A percentile compares a stretch with the other conserved stretches of the same genome.
Conservation (phyloP, 92 coral and sea anemone species). For the Chrysogorgia sp. region DNA sequence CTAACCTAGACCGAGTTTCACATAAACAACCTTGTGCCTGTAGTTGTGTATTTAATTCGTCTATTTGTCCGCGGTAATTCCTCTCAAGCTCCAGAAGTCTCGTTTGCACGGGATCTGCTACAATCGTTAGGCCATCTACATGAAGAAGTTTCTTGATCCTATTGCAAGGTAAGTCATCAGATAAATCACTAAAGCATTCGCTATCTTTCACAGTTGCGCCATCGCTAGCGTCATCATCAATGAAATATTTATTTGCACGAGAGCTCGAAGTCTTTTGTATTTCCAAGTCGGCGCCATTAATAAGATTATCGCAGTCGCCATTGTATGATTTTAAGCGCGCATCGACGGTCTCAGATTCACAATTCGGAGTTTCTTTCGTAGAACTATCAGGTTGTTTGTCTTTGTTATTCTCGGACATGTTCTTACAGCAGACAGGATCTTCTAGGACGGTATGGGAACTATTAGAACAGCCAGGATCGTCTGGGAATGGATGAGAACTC, state of each 20-base stretch:
- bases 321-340: conserved; percentile 23
- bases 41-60: conserved; percentile 68
- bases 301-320: conserved; percentile 12
- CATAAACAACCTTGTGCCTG: conserved; percentile 35
- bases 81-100: conserved; percentile 78
- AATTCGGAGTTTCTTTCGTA: background rate
- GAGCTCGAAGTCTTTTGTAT: conserved; percentile 14
- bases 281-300: conserved; percentile 11
- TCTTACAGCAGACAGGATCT: too few species aligned
- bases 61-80: conserved; percentile 70
- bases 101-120: conserved; percentile 78
- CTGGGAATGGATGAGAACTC: too few species aligned
- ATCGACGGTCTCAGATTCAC: background rate
- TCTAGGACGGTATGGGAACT: too few species aligned
- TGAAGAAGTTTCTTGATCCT: conserved; percentile 75
- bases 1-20: conserved; percentile 1
- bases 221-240: background rate
- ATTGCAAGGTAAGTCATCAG: conserved; percentile 52
- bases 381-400: conserved; percentile 9
- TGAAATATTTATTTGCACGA: background rate
- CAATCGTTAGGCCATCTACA: conserved; percentile 76
- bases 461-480: too few species aligned
- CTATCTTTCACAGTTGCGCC: conserved; percentile 25
- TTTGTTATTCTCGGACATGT: background rate
- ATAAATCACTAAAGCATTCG: conserved; percentile 44